Base-by-base conservation (phyloP, 2,888 invertebrate species). In the Ormyrus rosae region DNA sequence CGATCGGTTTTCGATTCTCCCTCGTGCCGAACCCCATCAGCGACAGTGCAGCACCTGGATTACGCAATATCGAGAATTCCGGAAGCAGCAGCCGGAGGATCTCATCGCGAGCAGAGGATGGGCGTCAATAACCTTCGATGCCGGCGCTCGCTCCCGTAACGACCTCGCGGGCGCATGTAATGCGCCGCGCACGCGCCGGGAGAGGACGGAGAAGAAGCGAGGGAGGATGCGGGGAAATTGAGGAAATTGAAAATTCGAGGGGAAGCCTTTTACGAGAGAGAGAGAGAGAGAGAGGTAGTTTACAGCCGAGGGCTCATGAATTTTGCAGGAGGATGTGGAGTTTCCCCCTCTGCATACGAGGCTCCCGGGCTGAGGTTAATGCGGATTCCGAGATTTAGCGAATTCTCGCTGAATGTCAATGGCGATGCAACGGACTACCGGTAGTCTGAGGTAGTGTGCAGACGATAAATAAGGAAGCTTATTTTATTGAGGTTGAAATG, bases 71-170 rank as follows among this genome's bases (percentile, higher is more conserved):
- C 8, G 78, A 60, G 68, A 34, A 77, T 76, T 76, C 80, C 76
- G 72, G 72, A 80, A 77, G 80, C 80, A 19, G 19, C 19, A 10
- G 68, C 19, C 19, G 19, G 61, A 60, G 68, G 10, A 64, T 77
- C 56, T 64, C 60, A 10, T 56, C 34, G 61, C 34, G 61, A 7
- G 58, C 34, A 63, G n/a, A 34, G 9, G 48, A 19, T 19, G 69
- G 63, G 68, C 74, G 73, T 79, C 69, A 74, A 79, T 79, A 79
- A 79, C 74, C 73, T 74, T 78, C 13, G 53, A 10, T 5, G 61
- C 19, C 76, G 45, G 63, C 65, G 64, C 51, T 19, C 19, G 19
- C 19, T 19, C 19, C 19, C 34, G 71, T 51, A 58, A 8, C 53
- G 34, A 61, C 58, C 64, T 69, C 56, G 19, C 48, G 46, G 13